A percentile compares a stretch with the other conserved stretches of the same genome.
Conservation (phyloP, 2,113 vertebrate genomes). For the Lucifuga dentata region DNA sequence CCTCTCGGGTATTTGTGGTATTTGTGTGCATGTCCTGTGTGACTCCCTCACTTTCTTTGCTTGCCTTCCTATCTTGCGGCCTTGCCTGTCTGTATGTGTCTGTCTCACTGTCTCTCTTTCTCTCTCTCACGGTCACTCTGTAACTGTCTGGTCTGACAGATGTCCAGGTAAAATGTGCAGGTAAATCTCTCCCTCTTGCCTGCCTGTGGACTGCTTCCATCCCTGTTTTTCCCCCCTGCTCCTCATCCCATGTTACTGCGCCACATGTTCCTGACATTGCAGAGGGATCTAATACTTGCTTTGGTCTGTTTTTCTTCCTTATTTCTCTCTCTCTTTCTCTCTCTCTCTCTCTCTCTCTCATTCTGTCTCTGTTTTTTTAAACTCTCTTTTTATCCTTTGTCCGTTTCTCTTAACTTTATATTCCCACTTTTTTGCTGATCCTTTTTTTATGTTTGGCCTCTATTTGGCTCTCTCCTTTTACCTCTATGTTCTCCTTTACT, state of each 20-base stretch:
- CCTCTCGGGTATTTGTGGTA: slow-evolving; percentile 62
- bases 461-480: background rate
- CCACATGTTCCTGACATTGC: slow-evolving; percentile 46
- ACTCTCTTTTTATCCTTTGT: slow-evolving; percentile 1
- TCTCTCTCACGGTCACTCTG: slow-evolving; percentile 85
- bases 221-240: slow-evolving; percentile 72
- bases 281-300: slow-evolving; percentile 66
- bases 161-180: slow-evolving; percentile 86
- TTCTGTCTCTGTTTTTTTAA: slow-evolving; percentile 2
- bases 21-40: slow-evolving; percentile 76
- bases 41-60: slow-evolving; percentile 80
- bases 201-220: slow-evolving; percentile 87
- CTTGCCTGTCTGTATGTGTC: slow-evolving; percentile 83
- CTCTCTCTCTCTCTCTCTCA: slow-evolving; percentile 11
- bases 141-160: slow-evolving; percentile 87
- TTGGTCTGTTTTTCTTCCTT: slow-evolving; percentile 56
- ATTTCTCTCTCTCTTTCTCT: slow-evolving; percentile 12
- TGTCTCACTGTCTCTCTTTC: slow-evolving; percentile 88
- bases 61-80: slow-evolving; percentile 82
- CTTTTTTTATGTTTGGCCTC: too few relatives aligned
- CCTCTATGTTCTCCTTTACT: background rate
- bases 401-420: background rate
- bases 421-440: too few relatives aligned
- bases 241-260: slow-evolving; percentile 76
- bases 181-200: slow-evolving; percentile 86